Conservation (phyloP, 2,888 invertebrate genomes). For the Thelaira solivaga region DNA sequence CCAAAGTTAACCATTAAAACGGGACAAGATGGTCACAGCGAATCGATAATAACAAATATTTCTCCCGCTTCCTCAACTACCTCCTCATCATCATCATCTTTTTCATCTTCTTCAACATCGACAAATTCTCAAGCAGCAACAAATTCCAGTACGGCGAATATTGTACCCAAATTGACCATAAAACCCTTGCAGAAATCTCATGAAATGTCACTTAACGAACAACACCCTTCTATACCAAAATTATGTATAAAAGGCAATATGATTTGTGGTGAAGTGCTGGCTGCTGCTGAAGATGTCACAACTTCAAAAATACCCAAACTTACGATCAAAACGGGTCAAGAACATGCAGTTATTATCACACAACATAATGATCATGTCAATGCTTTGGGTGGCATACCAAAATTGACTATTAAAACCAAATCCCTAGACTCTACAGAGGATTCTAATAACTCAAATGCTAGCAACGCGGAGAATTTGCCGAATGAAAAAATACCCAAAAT, state of each 20-base stretch:
- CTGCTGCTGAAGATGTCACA: slow-evolving; percentile 34
- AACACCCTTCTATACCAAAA: slow-evolving; percentile 71
- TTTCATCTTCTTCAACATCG: slow-evolving; percentile 59
- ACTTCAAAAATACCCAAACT: slow-evolving; percentile 76
- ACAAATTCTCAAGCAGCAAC: slow-evolving; percentile 73
- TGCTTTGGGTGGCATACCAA: slow-evolving; percentile 68
- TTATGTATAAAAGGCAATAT: slow-evolving; percentile 73
- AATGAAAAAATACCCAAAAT: slow-evolving; percentile 76
- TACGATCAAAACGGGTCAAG: slow-evolving; percentile 75
- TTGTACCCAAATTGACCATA: slow-evolving; percentile 61
- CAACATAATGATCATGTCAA: slow-evolving; percentile 68
- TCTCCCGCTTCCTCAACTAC: slow-evolving; percentile 70
- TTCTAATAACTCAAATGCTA: slow-evolving; percentile 15
- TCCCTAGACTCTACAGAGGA: slow-evolving; percentile 70
- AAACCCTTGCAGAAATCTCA: slow-evolving; percentile 56
- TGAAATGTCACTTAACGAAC: slow-evolving; percentile 10
- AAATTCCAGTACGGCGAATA: slow-evolving; percentile 21
- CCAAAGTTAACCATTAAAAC: slow-evolving; percentile 81
- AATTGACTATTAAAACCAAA: slow-evolving; percentile 75
- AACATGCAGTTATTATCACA: slow-evolving; percentile 78
- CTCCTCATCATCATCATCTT: slow-evolving; percentile 61
- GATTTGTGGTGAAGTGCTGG: slow-evolving; percentile 56
- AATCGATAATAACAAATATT: slow-evolving; percentile 72
- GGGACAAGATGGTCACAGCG: slow-evolving; percentile 71
- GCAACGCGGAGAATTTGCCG: slow-evolving; percentile 50